A percentile compares a stretch with the other conserved stretches of the same genome.
Conservation (phyloP, 2,113 vertebrate species). For the Solea senegalensis region DNA sequence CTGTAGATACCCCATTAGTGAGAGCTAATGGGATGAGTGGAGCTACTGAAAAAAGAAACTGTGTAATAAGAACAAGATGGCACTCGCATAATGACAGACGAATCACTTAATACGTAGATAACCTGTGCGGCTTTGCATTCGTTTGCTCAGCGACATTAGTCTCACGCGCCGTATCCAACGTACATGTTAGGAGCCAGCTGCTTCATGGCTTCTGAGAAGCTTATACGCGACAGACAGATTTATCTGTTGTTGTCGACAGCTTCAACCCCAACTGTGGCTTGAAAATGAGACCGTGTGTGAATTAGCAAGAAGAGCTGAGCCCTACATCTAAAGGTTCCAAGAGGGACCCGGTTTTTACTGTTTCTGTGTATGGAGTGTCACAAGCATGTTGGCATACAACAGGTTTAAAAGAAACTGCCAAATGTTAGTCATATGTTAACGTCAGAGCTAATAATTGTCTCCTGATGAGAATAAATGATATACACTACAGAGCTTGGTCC, state of each 20-base stretch:
- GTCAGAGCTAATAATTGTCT: no score
- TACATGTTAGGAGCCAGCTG: background rate
- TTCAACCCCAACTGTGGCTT: conserved; percentile 30
- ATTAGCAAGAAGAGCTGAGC: background rate
- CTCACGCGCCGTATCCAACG: no score
- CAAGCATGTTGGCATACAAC: background rate
- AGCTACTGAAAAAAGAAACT: conserved; percentile 11
- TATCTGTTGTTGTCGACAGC: background rate
- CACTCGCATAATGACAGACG: conserved; percentile 8
- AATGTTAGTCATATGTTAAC: no score
- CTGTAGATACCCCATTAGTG: conserved; percentile 24
- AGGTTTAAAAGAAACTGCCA: background rate
- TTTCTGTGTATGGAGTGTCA: background rate
- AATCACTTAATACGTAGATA: conserved; percentile 30
- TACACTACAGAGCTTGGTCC: no score
- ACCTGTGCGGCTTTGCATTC: background rate
- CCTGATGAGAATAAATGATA: no score
- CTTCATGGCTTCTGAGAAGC: no score
- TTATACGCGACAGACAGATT: background rate
- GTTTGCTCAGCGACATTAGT: conserved; percentile 11
- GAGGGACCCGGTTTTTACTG: background rate
- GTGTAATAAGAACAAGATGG: conserved; percentile 26
- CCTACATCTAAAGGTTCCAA: no score
- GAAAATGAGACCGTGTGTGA: conserved; percentile 22
- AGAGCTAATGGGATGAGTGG: conserved; percentile 28